Evolutionary conservation across 2,888 invertebrate genomes (phyloP).

Genomic region (Drosophila bunnanda): DNA sequence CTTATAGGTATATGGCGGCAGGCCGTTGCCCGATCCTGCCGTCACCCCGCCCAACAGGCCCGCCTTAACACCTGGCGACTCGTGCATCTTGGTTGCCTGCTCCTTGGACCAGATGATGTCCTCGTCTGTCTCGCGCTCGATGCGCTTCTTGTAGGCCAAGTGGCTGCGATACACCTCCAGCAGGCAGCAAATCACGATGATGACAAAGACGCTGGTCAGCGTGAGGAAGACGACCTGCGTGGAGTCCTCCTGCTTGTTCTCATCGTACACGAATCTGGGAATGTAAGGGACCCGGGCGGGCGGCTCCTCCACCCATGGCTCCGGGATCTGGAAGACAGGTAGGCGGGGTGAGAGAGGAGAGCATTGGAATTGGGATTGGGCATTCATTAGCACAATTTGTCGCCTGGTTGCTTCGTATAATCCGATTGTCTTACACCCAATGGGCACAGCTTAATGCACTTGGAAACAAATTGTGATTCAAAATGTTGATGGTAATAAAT

Average conservation of each 20-base stretch:
- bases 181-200: conserved; percentile 88
- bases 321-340: conserved; percentile 60
- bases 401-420: conserved; percentile 33
- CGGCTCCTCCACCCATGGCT: conserved; percentile 92
- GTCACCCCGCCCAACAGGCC: conserved; percentile 38
- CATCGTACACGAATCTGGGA: conserved; percentile 89
- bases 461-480: not conserved
- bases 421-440: conserved; percentile 4
- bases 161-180: conserved; percentile 92
- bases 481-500: not conserved
- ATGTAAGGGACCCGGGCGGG: conserved; percentile 91
- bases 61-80: conserved; percentile 85
- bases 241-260: conserved; percentile 91
- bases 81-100: conserved; percentile 89
- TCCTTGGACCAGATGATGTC: conserved; percentile 90
- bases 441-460: conserved; percentile 4
- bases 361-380: conserved; percentile 52
- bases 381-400: conserved; percentile 64
- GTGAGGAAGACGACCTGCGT: conserved; percentile 92
- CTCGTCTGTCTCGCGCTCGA: conserved; percentile 91
- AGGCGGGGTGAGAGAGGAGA: not conserved
- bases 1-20: conserved; percentile 85
- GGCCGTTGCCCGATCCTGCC: conserved; percentile 22
- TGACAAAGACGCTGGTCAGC: conserved; percentile 90
- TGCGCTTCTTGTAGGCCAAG: conserved; percentile 89